Evolutionary conservation across 2,113 vertebrate species (phyloP).

Genomic region (Lipotes vexillifer): DNA sequence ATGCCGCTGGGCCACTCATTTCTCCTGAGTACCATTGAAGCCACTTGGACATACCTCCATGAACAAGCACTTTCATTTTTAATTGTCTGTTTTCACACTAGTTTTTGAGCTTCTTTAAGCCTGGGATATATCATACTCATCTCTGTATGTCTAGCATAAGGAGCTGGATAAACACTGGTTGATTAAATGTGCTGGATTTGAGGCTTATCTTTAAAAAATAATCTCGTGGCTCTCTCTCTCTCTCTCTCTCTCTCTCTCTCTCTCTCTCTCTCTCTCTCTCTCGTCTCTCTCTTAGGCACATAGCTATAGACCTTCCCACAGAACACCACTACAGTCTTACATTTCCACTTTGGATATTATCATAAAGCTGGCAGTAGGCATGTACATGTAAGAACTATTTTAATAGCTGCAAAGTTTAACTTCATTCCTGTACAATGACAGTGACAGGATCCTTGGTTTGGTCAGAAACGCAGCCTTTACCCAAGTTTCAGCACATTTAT

Average conservation of each 20-base stretch:
- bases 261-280: not conserved
- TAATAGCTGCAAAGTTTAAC: not conserved
- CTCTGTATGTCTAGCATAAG: not conserved
- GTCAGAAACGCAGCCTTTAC: not conserved
- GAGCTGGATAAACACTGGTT: not conserved
- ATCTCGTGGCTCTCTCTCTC: not conserved
- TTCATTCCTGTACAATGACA: not conserved
- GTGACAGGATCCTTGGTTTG: not conserved
- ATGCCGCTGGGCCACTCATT: not conserved
- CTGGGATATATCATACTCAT: not conserved
- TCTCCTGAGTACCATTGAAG: not conserved
- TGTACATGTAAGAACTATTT: not conserved
- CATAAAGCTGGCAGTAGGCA: not conserved
- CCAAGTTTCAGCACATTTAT: not conserved
- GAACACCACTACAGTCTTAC: not conserved
- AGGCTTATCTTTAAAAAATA: not conserved
- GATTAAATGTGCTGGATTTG: not conserved
- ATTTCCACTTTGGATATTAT: not conserved
- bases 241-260: no score
- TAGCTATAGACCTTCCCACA: not conserved
- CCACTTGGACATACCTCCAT: not conserved
- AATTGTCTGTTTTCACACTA: not conserved
- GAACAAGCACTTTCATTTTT: not conserved
- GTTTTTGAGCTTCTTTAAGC: slow-evolving; percentile 12
- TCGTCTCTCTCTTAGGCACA: not conserved